Conservation (phyloP, 2,888 invertebrate species). For the Limnephilus rhombicus region DNA sequence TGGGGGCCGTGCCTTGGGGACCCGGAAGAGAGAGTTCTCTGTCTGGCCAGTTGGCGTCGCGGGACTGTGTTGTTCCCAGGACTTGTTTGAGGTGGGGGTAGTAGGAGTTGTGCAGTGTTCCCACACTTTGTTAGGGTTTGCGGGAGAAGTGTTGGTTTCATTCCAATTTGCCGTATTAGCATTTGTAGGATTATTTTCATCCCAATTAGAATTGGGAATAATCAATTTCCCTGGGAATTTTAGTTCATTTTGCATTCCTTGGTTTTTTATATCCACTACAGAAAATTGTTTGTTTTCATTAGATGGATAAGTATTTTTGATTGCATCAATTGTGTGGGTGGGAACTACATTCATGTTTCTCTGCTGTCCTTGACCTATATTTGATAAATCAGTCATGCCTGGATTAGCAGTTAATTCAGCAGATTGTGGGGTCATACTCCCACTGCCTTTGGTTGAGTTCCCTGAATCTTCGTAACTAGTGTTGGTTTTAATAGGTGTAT, state of each 20-base stretch:
- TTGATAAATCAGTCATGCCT: slow-evolving; percentile 14
- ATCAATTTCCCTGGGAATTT: slow-evolving; percentile 52
- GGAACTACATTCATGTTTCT: slow-evolving; percentile 9
- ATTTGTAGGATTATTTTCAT: slow-evolving; percentile 55
- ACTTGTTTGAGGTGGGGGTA: slow-evolving; percentile 64
- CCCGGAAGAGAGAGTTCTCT: slow-evolving; percentile 80
- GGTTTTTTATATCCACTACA: neutral
- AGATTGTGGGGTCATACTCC: slow-evolving; percentile 18
- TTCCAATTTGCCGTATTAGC: slow-evolving; percentile 56
- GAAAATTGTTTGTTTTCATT: slow-evolving; percentile 17
- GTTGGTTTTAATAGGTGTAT: slow-evolving; percentile 50
- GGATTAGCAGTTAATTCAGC: neutral
- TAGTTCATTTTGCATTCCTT: slow-evolving; percentile 4
- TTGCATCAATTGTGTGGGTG: neutral
- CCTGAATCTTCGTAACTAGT: slow-evolving; percentile 48
- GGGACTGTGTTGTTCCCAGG: slow-evolving; percentile 68
- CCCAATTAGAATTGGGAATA: slow-evolving; percentile 63
- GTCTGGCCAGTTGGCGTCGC: slow-evolving; percentile 70
- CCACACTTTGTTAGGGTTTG: slow-evolving; percentile 72
- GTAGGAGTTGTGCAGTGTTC: slow-evolving; percentile 68
- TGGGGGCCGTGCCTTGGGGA: slow-evolving; percentile 82
- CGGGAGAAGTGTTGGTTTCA: slow-evolving; percentile 58
- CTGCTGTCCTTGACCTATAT: slow-evolving; percentile 68
- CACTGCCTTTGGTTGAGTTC: neutral
- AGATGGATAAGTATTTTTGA: slow-evolving; percentile 11